Conservation (phyloP, 2,113 vertebrate species). For the Capreolus pygargus region DNA sequence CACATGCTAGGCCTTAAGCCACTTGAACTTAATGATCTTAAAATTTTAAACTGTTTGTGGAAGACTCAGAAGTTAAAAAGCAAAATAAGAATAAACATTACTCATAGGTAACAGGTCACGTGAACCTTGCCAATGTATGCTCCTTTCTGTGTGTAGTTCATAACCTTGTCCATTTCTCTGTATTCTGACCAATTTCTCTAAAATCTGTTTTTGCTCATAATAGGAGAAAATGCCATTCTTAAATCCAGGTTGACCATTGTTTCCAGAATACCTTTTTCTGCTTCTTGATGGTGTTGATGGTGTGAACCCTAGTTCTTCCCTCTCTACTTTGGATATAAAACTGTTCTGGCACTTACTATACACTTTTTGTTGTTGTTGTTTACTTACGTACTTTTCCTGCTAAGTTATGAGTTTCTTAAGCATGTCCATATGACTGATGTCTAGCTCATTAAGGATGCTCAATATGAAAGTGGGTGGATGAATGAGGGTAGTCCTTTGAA, state of each 20-base stretch:
- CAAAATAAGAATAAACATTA: neutral
- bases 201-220: neutral
- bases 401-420: neutral
- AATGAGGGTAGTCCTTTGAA: neutral
- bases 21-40: neutral
- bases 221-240: neutral
- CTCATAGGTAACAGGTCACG: neutral
- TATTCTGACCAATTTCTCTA: neutral
- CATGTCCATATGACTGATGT: neutral
- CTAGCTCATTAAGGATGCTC: neutral
- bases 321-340: neutral
- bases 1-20: neutral
- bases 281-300: neutral
- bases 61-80: slow-evolving; percentile 19
- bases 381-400: neutral
- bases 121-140: neutral
- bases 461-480: neutral
- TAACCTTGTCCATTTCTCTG: neutral
- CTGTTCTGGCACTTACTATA: neutral
- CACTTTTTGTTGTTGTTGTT: neutral
- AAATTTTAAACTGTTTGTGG: neutral
- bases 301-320: neutral
- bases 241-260: neutral
- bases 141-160: neutral
- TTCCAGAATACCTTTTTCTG: neutral